A percentile compares a stretch with the other conserved stretches of the same genome.
Conservation (phyloP, 64 coral and sea anemone species). For the Dendronephthya gigantea region DNA sequence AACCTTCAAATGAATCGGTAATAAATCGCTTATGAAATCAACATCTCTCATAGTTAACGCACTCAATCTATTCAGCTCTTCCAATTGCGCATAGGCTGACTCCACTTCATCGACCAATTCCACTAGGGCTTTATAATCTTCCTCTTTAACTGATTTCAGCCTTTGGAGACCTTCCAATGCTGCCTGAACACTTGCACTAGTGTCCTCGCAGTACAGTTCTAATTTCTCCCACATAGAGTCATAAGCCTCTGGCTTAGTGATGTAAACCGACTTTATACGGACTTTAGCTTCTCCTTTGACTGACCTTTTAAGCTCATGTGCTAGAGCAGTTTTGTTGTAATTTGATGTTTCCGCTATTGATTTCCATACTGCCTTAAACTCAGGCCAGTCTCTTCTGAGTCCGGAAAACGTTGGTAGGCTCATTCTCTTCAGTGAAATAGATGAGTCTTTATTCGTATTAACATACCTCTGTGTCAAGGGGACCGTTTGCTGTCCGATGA, state of each 20-base stretch:
- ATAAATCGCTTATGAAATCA: background rate
- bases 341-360: constrained; percentile 14
- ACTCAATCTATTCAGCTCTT: constrained; percentile 11
- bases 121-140: constrained; percentile 15
- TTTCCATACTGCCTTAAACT: constrained; percentile 7
- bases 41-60: constrained; percentile 30
- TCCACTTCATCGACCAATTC: constrained; percentile 20
- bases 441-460: background rate
- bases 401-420: background rate
- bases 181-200: constrained; percentile 27
- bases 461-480: background rate
- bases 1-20: constrained; percentile 17
- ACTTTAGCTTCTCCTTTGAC: background rate
- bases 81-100: constrained; percentile 18
- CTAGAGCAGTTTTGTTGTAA: background rate
- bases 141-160: constrained; percentile 20
- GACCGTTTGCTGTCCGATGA: too few relatives aligned
- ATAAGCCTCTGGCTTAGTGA: constrained; percentile 21
- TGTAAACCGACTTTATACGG: background rate
- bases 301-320: constrained; percentile 19
- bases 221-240: constrained; percentile 32
- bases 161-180: constrained; percentile 23
- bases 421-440: background rate
- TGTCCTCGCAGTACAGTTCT: constrained; percentile 18
- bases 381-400: constrained; percentile 18